phyloP scores from a whole-genome alignment of 92 coral and sea anemone species.

The Porites evermanni region DNA sequence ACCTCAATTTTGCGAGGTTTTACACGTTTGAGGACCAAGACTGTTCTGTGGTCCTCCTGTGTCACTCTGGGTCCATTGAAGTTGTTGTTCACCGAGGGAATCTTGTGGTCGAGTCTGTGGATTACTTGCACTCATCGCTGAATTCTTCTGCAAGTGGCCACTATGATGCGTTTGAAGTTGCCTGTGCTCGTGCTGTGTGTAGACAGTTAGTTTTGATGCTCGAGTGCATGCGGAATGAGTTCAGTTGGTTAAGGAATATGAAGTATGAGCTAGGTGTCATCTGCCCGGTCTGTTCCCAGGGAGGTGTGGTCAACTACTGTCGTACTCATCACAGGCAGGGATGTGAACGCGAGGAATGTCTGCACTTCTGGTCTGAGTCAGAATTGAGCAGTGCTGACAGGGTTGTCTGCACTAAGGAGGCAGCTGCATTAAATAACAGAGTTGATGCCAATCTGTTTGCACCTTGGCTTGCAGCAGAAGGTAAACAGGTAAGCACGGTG shows the following conservation, averaged over 20 bases:
- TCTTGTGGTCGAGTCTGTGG: background rate
- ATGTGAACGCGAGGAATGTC: constrained; percentile 44
- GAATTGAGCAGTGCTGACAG: constrained; percentile 11
- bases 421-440: constrained; percentile 24
- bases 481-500: background rate
- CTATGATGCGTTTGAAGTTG: background rate
- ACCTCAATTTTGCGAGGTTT: constrained; percentile 47
- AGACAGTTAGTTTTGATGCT: constrained; percentile 41
- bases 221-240: constrained; percentile 52
- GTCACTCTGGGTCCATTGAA: constrained; percentile 36
- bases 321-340: constrained; percentile 11
- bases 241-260: constrained; percentile 48
- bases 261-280: constrained; percentile 31
- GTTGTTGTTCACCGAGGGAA: constrained; percentile 32
- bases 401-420: constrained; percentile 14
- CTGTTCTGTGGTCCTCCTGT: constrained; percentile 34
- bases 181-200: constrained; percentile 30
- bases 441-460: constrained; percentile 17
- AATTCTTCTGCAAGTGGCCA: background rate
- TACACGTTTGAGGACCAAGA: constrained; percentile 25
- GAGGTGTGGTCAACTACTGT: constrained; percentile 18
- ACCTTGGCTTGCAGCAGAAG: constrained; percentile 34
- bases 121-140: background rate
- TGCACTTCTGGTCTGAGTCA: constrained; percentile 46
- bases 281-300: constrained; percentile 60